A percentile compares a stretch with the other conserved stretches of the same genome.
Conservation (phyloP, 2,888 invertebrate species). For the Apocheima hispidaria region DNA sequence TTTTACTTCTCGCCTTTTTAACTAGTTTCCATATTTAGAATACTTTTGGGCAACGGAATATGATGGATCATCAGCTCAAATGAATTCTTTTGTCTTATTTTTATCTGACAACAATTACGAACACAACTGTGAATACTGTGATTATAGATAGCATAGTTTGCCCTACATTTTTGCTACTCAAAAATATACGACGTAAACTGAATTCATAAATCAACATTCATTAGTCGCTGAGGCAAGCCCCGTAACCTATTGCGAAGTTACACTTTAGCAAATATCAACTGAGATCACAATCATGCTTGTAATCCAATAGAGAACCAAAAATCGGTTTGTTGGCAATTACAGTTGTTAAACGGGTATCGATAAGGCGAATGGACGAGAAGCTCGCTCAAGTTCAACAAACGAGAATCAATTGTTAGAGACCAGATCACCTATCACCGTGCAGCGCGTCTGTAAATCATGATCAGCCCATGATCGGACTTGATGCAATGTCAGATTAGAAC, state of each 20-base stretch:
- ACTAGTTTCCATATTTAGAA: conserved; percentile 48
- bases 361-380: conserved; percentile 32
- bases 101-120: conserved; percentile 13
- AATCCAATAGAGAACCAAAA: conserved; percentile 10
- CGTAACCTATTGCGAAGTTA: conserved; percentile 66
- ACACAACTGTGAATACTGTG: conserved; percentile 5
- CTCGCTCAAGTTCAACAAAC: conserved; percentile 68
- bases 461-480: conserved; percentile 79
- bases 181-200: conserved; percentile 60
- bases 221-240: conserved; percentile 59
- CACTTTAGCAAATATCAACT: conserved; percentile 47
- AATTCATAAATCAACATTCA: conserved; percentile 72
- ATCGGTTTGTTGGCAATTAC: conserved; percentile 27
- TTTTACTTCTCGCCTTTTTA: conserved; percentile 58
- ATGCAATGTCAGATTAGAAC: conserved; percentile 82
- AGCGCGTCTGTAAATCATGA: conserved; percentile 83
- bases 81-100: conserved; percentile 23
- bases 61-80: conserved; percentile 44
- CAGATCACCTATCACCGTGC: conserved; percentile 79
- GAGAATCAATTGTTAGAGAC: conserved; percentile 75
- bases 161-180: conserved; percentile 59
- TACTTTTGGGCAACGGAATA: conserved; percentile 46
- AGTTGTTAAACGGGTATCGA: conserved; percentile 27
- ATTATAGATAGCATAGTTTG: conserved; percentile 16
- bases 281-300: conserved; percentile 35